Base-by-base conservation (phyloP, 2,113 vertebrate genomes). In the Bubalus kerabau region DNA sequence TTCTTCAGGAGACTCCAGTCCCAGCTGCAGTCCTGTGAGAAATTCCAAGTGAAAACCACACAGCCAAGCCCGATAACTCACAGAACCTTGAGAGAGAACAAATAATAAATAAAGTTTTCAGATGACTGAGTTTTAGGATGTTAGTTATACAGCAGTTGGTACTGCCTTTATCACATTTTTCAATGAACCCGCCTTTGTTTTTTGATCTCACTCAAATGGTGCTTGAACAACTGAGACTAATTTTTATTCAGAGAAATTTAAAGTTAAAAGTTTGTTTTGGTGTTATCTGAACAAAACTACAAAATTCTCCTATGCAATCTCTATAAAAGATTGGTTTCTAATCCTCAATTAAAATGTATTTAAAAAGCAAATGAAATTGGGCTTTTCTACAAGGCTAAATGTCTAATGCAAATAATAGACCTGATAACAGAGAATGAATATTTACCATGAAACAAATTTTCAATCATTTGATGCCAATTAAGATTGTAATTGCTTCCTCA, bases 371-470 rank as follows among this genome's bases (percentile, higher is more conserved):
- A 81, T 82, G 80, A 96, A 82, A 90, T 88, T 94, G 28, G 54
- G 74, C 93, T 95, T 67, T 97, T 94, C 62, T 62, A 84, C 40
- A 67, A 59, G 62, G 46, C 86, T 95, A 91, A 95, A 97, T 92
- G 62, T 96, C 78, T 92, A 88, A 93, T 32, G 59, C 52, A 97
- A 98, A 97, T 80, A 96, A 97, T 94, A 96, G 76, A 95, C 74
- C 71, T 96, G 80, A 91, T 85, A 62, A 92, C 36, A 95, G 57
- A 95, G 80, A 97, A 97, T 91, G 91, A 97, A 95, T 97, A 97
- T 97, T 97, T 97, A 97, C 90, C 78, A 97, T 91, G 90, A 95
- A 95, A 95, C 64, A 97, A 97, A 97, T 98, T 98, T 97, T 64
- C 84, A 81, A 96, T 96, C 50, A 97, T 93, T 95, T 94, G 78